phyloP scores from a whole-genome alignment of 2,113 vertebrate genomes.

The Empidonax traillii region DNA sequence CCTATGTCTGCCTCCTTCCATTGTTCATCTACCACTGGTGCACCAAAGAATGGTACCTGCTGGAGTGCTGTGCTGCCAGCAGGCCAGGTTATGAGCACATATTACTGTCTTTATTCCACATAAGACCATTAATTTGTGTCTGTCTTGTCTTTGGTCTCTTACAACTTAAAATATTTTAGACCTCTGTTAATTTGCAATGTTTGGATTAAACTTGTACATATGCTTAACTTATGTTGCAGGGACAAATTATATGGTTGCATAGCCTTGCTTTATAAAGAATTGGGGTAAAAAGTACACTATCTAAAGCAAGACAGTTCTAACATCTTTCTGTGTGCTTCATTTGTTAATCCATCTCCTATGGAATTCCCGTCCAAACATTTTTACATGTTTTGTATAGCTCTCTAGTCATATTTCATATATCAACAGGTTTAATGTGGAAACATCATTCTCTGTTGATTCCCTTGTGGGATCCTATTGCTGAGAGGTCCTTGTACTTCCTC shows the following conservation, averaged over 20 bases:
- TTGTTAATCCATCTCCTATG: neutral
- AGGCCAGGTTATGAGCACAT: rapidly evolving
- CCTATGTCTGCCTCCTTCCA: neutral
- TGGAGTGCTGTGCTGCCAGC: neutral
- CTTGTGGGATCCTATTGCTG: neutral
- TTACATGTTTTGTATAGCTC: rapidly evolving
- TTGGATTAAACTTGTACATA: neutral
- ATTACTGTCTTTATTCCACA: neutral
- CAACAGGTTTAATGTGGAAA: neutral
- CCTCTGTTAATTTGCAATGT: rapidly evolving
- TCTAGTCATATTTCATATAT: neutral
- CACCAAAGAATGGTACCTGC: neutral
- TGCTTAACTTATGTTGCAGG: rapidly evolving
- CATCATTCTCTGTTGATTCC: neutral
- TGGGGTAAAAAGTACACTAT: neutral
- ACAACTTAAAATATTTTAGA: neutral
- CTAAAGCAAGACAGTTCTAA: neutral
- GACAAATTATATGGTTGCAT: neutral
- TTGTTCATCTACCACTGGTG: rapidly evolving
- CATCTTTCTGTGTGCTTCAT: rapidly evolving
- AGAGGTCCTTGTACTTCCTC: rapidly evolving
- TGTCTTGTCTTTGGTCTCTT: neutral
- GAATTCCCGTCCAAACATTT: neutral
- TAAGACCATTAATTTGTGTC: neutral
- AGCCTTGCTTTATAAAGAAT: neutral